phyloP scores from a whole-genome alignment of 2,888 invertebrate genomes.

The Ornithoptera priamus region DNA sequence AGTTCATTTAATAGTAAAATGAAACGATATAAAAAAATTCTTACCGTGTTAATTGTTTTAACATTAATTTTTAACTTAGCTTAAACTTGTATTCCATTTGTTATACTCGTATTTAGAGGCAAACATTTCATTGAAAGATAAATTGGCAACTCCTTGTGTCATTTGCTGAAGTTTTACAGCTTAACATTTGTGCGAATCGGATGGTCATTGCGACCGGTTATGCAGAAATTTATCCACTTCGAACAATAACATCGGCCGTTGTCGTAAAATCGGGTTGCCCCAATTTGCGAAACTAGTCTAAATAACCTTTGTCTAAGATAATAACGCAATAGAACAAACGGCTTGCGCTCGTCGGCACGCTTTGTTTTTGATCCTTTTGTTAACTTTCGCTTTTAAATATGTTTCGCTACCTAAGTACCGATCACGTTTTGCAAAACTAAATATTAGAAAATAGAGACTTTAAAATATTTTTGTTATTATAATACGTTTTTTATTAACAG shows the following conservation, averaged over 20 bases:
- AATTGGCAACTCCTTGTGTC: slow-evolving; percentile 45
- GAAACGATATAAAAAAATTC: no score
- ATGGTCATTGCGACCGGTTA: slow-evolving; percentile 53
- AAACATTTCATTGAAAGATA: not conserved
- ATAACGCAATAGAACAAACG: slow-evolving; percentile 65
- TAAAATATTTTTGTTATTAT: no score
- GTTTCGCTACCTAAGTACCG: slow-evolving; percentile 39
- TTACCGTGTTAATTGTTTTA: no score
- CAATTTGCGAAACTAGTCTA: slow-evolving; percentile 63
- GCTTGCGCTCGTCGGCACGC: slow-evolving; percentile 63
- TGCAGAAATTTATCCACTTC: slow-evolving; percentile 60
- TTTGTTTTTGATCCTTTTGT: slow-evolving; percentile 58
- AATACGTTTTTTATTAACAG: no score
- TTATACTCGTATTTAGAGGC: no score
- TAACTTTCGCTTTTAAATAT: slow-evolving; percentile 62
- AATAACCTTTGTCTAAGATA: slow-evolving; percentile 59
- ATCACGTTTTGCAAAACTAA: no score
- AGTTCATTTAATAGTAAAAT: no score
- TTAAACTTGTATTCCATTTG: no score
- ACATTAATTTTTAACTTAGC: no score
- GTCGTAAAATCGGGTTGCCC: slow-evolving; percentile 64
- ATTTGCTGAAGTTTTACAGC: slow-evolving; percentile 46
- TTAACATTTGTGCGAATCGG: slow-evolving; percentile 49
- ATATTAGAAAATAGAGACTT: no score
- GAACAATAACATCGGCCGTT: slow-evolving; percentile 39